A percentile compares a stretch with the other conserved stretches of the same genome.
Evolutionary conservation across 92 coral and sea anemone species (phyloP).

Genomic region (Epizoanthus scotinus): DNA sequence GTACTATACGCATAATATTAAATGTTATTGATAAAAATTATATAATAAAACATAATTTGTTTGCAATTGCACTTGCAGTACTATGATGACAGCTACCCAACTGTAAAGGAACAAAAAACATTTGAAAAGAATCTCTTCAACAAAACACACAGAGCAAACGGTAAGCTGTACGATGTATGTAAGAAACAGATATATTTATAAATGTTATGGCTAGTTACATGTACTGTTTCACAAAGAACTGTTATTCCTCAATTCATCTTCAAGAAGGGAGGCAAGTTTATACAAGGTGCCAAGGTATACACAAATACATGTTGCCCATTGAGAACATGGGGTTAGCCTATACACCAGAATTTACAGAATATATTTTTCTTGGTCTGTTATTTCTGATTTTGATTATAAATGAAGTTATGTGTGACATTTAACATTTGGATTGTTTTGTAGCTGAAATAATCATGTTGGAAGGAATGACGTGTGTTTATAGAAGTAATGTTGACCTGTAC

Average conservation of each 20-base stretch:
- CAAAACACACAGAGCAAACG: conserved; percentile 99
- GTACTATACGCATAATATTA: neutral
- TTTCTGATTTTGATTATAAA: neutral
- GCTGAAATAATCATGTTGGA: conserved; percentile 99
- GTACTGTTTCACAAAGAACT: too few species aligned
- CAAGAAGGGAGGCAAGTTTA: too few species aligned
- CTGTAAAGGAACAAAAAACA: conserved; percentile 96
- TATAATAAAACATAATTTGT: neutral
- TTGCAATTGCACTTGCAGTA: conserved; percentile 56
- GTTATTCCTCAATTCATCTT: too few species aligned
- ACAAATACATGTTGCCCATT: too few species aligned
- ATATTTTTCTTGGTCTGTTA: too few species aligned
- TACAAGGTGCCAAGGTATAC: too few species aligned
- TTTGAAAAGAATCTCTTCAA: conserved; percentile 97
- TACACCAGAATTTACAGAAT: too few species aligned
- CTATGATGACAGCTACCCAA: conserved; percentile 92
- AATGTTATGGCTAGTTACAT: too few species aligned
- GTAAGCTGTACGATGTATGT: conserved; percentile 47
- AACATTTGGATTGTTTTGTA: conserved; percentile 34
- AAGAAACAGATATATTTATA: too few species aligned
- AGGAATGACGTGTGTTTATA: conserved; percentile 97
- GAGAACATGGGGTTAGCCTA: too few species aligned
- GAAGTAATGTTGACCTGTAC: conserved; percentile 97
- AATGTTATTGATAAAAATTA: neutral
- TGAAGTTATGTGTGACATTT: neutral